A percentile compares a stretch with the other conserved stretches of the same genome.
Evolutionary conservation across 2,797 vertebrate genomes (phyloP).

Genomic region (Dipus sagitta): DNA sequence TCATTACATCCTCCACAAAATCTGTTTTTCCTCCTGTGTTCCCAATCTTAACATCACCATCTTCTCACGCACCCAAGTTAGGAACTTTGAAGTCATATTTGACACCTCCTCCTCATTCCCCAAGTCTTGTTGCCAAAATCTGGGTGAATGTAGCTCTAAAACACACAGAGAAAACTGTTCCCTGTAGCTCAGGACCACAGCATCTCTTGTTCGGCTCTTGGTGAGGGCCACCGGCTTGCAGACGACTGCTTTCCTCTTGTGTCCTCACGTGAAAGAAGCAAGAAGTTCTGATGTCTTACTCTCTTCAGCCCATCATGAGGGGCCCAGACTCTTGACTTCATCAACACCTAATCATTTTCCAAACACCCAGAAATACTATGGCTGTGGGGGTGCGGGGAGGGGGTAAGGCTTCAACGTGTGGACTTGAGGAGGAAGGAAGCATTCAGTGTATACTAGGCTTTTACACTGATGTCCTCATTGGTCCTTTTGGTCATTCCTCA

Average conservation of each 20-base stretch:
- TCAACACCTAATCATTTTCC: slow-evolving; percentile 7
- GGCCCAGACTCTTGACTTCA: not conserved
- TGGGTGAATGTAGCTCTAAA: slow-evolving; percentile 2
- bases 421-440: not conserved
- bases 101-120: slow-evolving; percentile 31
- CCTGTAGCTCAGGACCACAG: not conserved
- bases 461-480: not conserved
- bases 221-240: not conserved
- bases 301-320: not conserved
- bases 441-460: not conserved
- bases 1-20: slow-evolving; percentile 31
- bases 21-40: slow-evolving; percentile 54
- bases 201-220: not conserved
- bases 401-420: not conserved
- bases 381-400: no score
- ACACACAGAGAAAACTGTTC: not conserved
- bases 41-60: slow-evolving; percentile 1
- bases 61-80: slow-evolving; percentile 36
- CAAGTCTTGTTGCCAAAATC: slow-evolving; percentile 2
- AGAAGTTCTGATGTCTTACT: not conserved
- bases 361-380: not conserved
- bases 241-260: not conserved
- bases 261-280: not conserved
- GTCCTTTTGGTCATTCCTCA: not conserved
- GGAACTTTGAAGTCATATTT: slow-evolving; percentile 35